phyloP scores from a whole-genome alignment of 2,888 invertebrate genomes.

The Ochropleura leucogaster region DNA sequence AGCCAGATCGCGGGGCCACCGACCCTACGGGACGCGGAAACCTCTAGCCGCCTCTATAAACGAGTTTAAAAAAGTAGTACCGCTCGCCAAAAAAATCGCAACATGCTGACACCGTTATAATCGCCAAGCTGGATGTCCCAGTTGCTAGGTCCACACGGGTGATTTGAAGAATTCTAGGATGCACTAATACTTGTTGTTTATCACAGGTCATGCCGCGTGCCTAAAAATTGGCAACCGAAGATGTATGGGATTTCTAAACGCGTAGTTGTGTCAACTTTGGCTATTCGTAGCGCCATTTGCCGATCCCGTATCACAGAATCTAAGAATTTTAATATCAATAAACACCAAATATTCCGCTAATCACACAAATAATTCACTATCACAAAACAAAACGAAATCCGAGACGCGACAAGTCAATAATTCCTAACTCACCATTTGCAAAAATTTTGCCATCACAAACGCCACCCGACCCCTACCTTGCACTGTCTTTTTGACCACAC shows the following conservation, averaged over 20 bases:
- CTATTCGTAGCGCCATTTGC: slow-evolving; percentile 91
- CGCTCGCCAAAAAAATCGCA: slow-evolving; percentile 91
- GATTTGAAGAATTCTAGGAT: slow-evolving; percentile 84
- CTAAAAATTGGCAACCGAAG: slow-evolving; percentile 83
- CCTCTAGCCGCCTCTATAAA: slow-evolving; percentile 90
- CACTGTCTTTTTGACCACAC: slow-evolving; percentile 93
- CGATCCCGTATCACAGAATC: slow-evolving; percentile 88
- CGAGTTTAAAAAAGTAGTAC: slow-evolving; percentile 91
- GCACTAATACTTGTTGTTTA: slow-evolving; percentile 86
- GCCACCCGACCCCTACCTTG: slow-evolving; percentile 95
- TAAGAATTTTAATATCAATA: slow-evolving; percentile 85
- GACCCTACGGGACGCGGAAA: slow-evolving; percentile 91
- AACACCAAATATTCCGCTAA: slow-evolving; percentile 83
- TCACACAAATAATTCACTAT: slow-evolving; percentile 84
- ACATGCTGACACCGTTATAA: slow-evolving; percentile 91
- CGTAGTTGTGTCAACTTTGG: slow-evolving; percentile 90
- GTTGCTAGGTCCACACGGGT: slow-evolving; percentile 87
- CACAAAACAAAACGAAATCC: slow-evolving; percentile 82
- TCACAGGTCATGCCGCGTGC: slow-evolving; percentile 86
- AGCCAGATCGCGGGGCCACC: slow-evolving; percentile 88
- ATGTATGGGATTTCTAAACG: slow-evolving; percentile 88
- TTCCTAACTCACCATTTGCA: slow-evolving; percentile 94
- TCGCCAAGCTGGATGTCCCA: slow-evolving; percentile 91
- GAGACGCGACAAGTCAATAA: slow-evolving; percentile 83
- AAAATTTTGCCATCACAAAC: slow-evolving; percentile 95